phyloP scores from a whole-genome alignment of 2,113 vertebrate species.

The Heloderma charlesbogerti region DNA sequence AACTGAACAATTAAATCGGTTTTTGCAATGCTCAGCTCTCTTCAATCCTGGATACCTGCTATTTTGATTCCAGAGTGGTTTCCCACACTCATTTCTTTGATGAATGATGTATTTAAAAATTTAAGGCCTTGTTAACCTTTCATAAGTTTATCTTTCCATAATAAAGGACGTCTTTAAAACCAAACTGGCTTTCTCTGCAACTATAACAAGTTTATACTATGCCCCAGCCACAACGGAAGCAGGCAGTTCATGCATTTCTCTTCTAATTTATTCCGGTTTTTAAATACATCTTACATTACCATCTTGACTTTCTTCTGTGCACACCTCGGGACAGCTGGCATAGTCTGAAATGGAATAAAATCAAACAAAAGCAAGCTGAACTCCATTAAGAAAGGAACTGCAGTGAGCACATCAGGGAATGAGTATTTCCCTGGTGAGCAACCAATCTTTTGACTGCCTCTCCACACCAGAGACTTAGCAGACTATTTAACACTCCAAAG shows the following conservation, averaged over 20 bases:
- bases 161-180: constrained; percentile 13
- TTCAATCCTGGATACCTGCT: not conserved
- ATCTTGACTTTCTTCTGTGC: not conserved
- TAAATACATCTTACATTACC: constrained; percentile 28
- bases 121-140: constrained; percentile 31
- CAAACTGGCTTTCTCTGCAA: constrained; percentile 12
- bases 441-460: not conserved
- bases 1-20: not conserved
- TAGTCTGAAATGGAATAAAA: constrained; percentile 39
- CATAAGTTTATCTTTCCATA: constrained; percentile 30
- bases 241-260: not conserved
- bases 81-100: constrained; percentile 41
- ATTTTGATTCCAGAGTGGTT: not conserved
- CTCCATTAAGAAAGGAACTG: not conserved
- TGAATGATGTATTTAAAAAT: constrained; percentile 3
- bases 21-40: constrained; percentile 10
- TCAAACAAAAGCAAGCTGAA: constrained; percentile 34
- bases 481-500: constrained; percentile 27
- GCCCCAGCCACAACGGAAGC: constrained; percentile 20
- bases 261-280: constrained; percentile 26
- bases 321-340: constrained; percentile 2
- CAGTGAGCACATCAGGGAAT: constrained; percentile 29
- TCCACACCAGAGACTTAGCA: not conserved
- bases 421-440: not conserved
- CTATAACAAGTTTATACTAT: not conserved